Percentiles rank a stretch among this genome's conserved stretches.
Conservation (phyloP, 2,888 invertebrate genomes). For the Harpalus rubripes region DNA sequence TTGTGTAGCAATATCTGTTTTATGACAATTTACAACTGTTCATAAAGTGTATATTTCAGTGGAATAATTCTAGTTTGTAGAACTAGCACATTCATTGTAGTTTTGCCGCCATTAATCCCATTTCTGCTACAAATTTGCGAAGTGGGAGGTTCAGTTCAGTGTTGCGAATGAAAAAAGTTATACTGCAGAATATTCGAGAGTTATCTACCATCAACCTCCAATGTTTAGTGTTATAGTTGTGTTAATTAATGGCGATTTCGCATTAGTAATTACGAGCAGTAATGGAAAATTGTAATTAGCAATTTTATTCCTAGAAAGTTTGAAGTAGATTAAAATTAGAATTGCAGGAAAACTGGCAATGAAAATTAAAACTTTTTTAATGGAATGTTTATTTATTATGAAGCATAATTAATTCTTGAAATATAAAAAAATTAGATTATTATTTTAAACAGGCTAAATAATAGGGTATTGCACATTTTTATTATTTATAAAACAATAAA, state of each 20-base stretch:
- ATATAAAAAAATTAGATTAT: not conserved
- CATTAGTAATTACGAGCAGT: slow-evolving; percentile 36
- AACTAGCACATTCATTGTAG: slow-evolving; percentile 17
- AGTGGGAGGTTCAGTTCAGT: slow-evolving; percentile 16
- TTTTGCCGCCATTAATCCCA: slow-evolving; percentile 12
- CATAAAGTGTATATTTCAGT: not conserved
- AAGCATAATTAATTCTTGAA: not conserved
- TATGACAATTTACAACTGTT: not conserved
- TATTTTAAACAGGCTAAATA: no score
- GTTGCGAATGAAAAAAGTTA: not conserved
- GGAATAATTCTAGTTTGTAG: slow-evolving; percentile 12
- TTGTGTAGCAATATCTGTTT: not conserved
- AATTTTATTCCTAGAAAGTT: slow-evolving; percentile 7
- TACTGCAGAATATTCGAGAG: not conserved
- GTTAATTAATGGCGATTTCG: slow-evolving; percentile 29
- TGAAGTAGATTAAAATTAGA: slow-evolving; percentile 1
- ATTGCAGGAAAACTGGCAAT: not conserved
- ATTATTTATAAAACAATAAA: no score
- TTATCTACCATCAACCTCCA: not conserved
- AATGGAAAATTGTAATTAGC: slow-evolving; percentile 50
- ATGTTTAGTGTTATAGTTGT: slow-evolving; percentile 39
- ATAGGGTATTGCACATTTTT: no score
- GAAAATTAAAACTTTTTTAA: not conserved
- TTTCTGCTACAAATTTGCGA: not conserved
- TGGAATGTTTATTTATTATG: not conserved